A percentile compares a stretch with the other conserved stretches of the same genome.
Evolutionary conservation across 1,140 invertebrate species (phyloP).

Genomic region (Colletes latitarsis): DNA sequence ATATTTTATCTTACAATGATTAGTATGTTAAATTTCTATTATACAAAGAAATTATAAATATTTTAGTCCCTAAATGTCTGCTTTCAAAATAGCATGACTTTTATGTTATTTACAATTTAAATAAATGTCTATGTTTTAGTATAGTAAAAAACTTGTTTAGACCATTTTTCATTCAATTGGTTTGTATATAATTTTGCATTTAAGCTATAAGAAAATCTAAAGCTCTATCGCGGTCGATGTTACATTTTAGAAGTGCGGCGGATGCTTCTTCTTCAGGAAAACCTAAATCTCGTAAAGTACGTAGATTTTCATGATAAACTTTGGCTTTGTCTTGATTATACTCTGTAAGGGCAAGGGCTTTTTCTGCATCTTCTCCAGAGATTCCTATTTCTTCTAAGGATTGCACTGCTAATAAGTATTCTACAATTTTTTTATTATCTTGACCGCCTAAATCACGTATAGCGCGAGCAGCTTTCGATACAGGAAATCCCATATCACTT

Average conservation of each 20-base stretch:
- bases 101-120: constrained; percentile 12
- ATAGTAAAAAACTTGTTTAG: constrained; percentile 23
- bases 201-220: constrained; percentile 91
- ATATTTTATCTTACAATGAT: constrained; percentile 14
- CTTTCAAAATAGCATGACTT: background rate
- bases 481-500: constrained; percentile 91
- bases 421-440: constrained; percentile 91
- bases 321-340: constrained; percentile 81
- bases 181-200: constrained; percentile 50
- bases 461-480: constrained; percentile 88
- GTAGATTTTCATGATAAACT: constrained; percentile 82
- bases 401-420: constrained; percentile 77
- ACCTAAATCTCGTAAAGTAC: constrained; percentile 90
- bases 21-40: background rate
- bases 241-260: constrained; percentile 87
- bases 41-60: constrained; percentile 2
- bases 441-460: constrained; percentile 86
- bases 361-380: constrained; percentile 83
- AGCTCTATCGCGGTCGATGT: constrained; percentile 93
- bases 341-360: constrained; percentile 79
- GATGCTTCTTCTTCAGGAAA: constrained; percentile 90
- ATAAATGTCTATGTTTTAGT: background rate
- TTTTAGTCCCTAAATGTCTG: background rate
- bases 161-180: constrained; percentile 16
- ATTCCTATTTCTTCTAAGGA: constrained; percentile 87